Conservation (phyloP, 1,140 invertebrate species). For the Apolygus lucorum region DNA sequence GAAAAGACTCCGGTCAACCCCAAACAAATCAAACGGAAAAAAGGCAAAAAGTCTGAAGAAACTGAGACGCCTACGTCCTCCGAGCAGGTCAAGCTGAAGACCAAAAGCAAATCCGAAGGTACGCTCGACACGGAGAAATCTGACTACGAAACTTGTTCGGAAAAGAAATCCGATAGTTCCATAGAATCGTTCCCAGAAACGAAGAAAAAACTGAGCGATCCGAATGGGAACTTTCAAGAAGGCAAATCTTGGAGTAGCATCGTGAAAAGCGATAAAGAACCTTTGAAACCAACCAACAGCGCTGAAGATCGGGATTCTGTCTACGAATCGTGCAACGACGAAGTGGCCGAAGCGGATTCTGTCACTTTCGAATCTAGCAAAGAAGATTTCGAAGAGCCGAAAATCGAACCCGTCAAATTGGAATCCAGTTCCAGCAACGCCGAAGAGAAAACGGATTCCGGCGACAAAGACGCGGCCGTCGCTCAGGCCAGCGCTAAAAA, state of each 20-base stretch:
- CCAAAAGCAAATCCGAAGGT: constrained; percentile 19
- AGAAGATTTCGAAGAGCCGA: constrained; percentile 19
- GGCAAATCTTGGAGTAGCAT: constrained; percentile 4
- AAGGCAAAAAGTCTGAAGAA: constrained; percentile 17
- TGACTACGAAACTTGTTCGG: constrained; percentile 26
- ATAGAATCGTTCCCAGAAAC: constrained; percentile 20
- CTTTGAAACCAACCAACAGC: constrained; percentile 14
- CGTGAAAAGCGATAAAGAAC: constrained; percentile 16
- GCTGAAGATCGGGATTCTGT: constrained; percentile 31
- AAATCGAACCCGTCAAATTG: neutral
- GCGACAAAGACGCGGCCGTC: constrained; percentile 25
- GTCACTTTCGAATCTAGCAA: constrained; percentile 18
- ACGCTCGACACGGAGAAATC: constrained; percentile 16
- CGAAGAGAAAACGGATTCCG: constrained; percentile 30
- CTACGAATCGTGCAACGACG: constrained; percentile 33
- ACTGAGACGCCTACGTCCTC: neutral
- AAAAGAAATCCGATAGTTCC: constrained; percentile 27
- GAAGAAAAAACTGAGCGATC: constrained; percentile 7
- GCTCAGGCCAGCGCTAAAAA: constrained; percentile 24
- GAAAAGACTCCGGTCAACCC: neutral
- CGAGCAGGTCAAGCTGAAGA: neutral
- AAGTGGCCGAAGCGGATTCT: constrained; percentile 1
- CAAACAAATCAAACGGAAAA: constrained; percentile 27
- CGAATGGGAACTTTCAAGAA: constrained; percentile 17
- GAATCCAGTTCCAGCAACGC: constrained; percentile 21